Conservation (phyloP, 2,797 vertebrate genomes). For the Esox lucius region DNA sequence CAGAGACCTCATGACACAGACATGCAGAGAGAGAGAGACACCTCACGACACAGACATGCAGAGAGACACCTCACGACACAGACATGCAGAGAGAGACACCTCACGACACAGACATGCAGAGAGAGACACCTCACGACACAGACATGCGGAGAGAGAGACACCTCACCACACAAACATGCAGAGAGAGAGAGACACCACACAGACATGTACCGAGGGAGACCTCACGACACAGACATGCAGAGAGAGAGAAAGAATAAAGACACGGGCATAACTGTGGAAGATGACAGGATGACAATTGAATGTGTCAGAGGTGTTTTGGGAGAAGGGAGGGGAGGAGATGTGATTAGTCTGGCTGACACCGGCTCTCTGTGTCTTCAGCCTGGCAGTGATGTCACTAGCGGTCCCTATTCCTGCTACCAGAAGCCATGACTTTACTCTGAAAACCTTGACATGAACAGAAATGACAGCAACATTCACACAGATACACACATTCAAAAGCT, state of each 20-base stretch:
- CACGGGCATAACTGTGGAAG: conserved; percentile 7
- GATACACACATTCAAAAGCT: not conserved
- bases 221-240: not conserved
- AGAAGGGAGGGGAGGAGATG: not conserved
- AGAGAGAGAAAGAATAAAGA: not conserved
- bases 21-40: not conserved
- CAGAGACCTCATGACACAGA: not conserved
- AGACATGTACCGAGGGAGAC: not conserved
- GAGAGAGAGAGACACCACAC: not conserved
- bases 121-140: not conserved
- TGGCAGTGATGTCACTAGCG: not conserved
- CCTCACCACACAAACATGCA: not conserved
- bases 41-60: not conserved
- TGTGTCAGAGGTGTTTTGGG: conserved; percentile 26
- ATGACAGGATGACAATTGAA: conserved; percentile 35
- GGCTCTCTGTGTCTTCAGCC: no score
- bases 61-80: not conserved
- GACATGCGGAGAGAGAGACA: not conserved
- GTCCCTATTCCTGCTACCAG: not conserved
- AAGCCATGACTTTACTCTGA: not conserved
- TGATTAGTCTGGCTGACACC: no score
- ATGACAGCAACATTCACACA: conserved; percentile 9
- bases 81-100: not conserved
- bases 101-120: not conserved
- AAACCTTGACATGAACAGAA: conserved; percentile 8